Evolutionary conservation across 2,888 invertebrate genomes (phyloP), one percentile per base, ranked within the genome.

Genomic region (Metopia argyrocephala): DNA sequence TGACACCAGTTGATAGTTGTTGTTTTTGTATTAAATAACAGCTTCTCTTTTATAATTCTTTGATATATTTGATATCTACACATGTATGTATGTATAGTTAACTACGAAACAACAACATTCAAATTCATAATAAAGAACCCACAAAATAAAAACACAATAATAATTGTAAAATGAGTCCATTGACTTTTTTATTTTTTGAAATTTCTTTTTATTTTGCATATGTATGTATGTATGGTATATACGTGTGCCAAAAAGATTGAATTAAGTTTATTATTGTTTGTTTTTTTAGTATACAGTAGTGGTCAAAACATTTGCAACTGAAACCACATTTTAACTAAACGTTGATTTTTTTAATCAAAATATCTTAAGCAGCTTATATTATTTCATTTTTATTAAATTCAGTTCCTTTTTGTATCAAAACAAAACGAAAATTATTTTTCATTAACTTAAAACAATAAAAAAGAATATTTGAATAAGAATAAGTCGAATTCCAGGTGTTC

Each of bases 121-220:
- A 66, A 45, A 76, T 68, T 46, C 61, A 54, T 62, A 28, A n/a
- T 27, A 62, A 66, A 57, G 62, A 65, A 59, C 66, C 66, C 64
- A 69, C 69, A 54, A 76, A 75, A 66, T 46, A 76, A 70, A 76
- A 38, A 38, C 3, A 15, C 12, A 38, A 15, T 15, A 15, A 65
- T 68, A 71, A 62, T 38, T 70, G 48, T 18, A 66, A 71, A 75
- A 76, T 75, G 78, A 74, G 81, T 78, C 74, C 81, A 74, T 81
- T 81, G 81, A 81, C 80, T 74, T 59, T 12, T n/a, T 31, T n/a
- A n/a, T n/a, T 38, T 9, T 38, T 38, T 38, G 38, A 38, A 12
- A 76, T 65, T 65, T 65, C 76, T 59, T 65, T 62, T 61, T 57
- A 64, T 75, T n/a, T 61, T 56, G 9, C 66, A n/a, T 50, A 46